Percentiles rank a stretch among this genome's conserved stretches.
Conservation (phyloP, 2,113 vertebrate species). For the Seriola dumerili region DNA sequence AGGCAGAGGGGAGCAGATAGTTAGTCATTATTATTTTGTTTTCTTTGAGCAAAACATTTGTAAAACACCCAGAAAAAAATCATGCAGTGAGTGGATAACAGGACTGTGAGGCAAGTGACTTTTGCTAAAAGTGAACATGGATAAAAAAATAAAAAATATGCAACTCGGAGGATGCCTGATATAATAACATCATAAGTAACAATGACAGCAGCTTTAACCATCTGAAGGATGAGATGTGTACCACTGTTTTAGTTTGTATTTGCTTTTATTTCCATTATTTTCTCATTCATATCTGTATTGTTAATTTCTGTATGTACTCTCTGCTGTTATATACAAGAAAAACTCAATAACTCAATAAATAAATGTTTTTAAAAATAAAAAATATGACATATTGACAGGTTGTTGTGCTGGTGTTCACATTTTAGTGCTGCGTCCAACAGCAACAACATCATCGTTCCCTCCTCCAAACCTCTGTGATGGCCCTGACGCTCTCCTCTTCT, state of each 20-base stretch:
- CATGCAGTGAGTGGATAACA: no score
- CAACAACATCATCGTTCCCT: background rate
- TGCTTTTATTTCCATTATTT: background rate
- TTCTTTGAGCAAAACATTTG: no score
- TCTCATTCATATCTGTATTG: background rate
- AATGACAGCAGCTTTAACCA: background rate
- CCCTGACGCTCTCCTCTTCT: slow-evolving; percentile 5
- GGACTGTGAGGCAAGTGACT: no score
- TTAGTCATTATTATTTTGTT: no score
- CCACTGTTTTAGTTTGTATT: background rate
- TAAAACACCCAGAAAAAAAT: no score
- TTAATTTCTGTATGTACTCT: background rate
- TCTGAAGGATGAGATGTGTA: background rate
- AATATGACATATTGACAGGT: rapidly evolving
- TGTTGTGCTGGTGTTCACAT: slow-evolving; percentile 47
- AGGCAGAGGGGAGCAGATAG: no score
- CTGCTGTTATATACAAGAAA: background rate
- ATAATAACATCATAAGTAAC: background rate
- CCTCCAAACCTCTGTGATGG: background rate
- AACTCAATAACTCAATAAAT: slow-evolving; percentile 56
- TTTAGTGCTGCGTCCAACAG: slow-evolving; percentile 55
- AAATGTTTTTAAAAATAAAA: slow-evolving; percentile 7
- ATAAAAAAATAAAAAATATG: no score
- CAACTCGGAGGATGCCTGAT: background rate
- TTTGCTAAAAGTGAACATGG: no score